Base-by-base conservation (phyloP, 1,140 invertebrate species). In the Drosophila burlai region DNA sequence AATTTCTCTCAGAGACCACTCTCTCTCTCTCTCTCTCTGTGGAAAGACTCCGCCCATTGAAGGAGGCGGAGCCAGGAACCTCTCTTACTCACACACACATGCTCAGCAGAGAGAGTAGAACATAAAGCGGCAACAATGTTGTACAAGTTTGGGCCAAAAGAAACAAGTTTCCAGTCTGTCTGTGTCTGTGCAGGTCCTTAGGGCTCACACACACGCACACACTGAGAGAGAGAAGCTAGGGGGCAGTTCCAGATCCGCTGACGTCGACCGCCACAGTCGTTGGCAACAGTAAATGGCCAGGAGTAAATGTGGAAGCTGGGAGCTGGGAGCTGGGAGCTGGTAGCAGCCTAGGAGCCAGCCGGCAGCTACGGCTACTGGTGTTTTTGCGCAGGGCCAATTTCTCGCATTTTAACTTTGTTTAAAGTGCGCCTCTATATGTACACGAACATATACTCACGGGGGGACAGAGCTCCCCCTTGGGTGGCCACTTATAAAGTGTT, bases 381-480 rank as follows among this genome's bases (percentile, higher is more conserved):
- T 89, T 85, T 55, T 81, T 90, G 74, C 85, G 66, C 78, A 68
- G 78, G 64, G 78, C 71, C 65, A 75, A 81, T 90, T 85, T 90
- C 81, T 85, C 82, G 62, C 76, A 72, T 91, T 90, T 91, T 91
- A 86, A 86, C 82, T 86, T 91, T 90, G 86, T 91, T 90, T 90
- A 91, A 85, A 90, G 85, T 84, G 59, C 78, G 65, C 76, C 75
- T 79, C 77, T 79, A 79, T 61, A 68, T 68, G 80, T 60, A 45
- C 64, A 49, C 34, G 61, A 31, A 69, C 43, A 61, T 34, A 61
- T 31, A 61, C 49, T 38, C 24, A 49, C 43, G 46, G 38, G 45
- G 16, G 36, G 8, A 29, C 52, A 31, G 43, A 43, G 57, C 46
- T 63, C 34, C 76, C 68, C 76, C 54, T 40, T 90, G 82, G 85